Evolutionary conservation across 2,797 vertebrate species (phyloP), one percentile per base, ranked within the genome.

Genomic region (Pyrocephalus nanus): DNA sequence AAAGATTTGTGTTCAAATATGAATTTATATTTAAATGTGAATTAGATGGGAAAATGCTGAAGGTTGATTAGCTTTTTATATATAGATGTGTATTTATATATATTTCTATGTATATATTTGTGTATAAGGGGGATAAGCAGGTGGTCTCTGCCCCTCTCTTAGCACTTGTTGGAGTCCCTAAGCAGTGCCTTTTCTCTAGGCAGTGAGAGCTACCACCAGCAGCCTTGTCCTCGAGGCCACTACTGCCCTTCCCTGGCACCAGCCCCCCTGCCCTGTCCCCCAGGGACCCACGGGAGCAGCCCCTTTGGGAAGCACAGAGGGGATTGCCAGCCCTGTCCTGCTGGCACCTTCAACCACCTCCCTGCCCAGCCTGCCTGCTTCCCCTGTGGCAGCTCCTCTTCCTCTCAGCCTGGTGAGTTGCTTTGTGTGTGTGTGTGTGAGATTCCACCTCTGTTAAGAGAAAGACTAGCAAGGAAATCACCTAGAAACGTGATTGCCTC

Each of bases 381-480:
- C 69, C 98, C 98, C 57, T 99, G 99, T 6, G 98, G 99, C 60
- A 99, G 98, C 94, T 98, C 98, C 6, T 99, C 99, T 47, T 98
- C 96, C 48, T 99, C 99, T 38, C 67, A 83, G 72, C 87, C 97
- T 36, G 99, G 99, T 99, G 76, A 97, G 95, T 84, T 25, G 20
- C n/a, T 17, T 6, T 19, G 32, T 8, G 13, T 8, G 9, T 17
- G n/a, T 8, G 13, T 8, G 10, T 15, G 13, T 16, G 36, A 18
- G 8, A 23, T 55, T 45, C 26, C 36, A 19, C 16, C 26, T 55
- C 47, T 69, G 4, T 9, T 38, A 12, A 42, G 34, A 20, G 3
- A 50, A 32, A 78, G 34, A 14, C 15, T 34, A 32, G 23, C 34
- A 71, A 43, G 34, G 40, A 57, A 67, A 48, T 72, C 12, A 6